Conservation (phyloP, 2,113 vertebrate genomes). For the Agapornis roseicollis region DNA sequence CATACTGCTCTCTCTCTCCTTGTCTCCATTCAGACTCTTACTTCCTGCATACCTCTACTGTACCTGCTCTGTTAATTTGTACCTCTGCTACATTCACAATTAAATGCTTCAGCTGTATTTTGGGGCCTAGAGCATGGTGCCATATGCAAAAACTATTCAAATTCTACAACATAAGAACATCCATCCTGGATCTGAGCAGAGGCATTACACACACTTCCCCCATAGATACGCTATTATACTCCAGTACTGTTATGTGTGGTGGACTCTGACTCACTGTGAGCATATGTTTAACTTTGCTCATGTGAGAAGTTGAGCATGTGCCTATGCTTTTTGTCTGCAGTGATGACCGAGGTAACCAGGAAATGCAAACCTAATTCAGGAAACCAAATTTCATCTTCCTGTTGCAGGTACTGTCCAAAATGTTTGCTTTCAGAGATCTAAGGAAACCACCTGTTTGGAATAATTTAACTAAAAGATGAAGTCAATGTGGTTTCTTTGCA, state of each 20-base stretch:
- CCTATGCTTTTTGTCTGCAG: conserved; percentile 28
- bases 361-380: conserved; percentile 34
- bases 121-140: background rate
- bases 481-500: background rate
- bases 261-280: conserved; percentile 42
- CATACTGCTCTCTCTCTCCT: background rate
- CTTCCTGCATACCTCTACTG: background rate
- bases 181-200: conserved; percentile 49
- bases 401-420: background rate
- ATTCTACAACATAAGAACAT: conserved; percentile 27
- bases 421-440: background rate
- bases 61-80: background rate
- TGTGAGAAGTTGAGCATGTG: conserved; percentile 20
- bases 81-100: background rate
- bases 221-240: conserved; percentile 23
- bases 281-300: conserved; percentile 32
- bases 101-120: conserved; percentile 21
- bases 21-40: background rate
- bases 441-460: background rate
- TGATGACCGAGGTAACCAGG: background rate
- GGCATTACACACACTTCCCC: conserved; percentile 37
- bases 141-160: conserved; percentile 14
- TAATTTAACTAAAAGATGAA: background rate
- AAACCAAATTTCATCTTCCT: background rate
- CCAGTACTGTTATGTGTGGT: background rate